These are phyloP conservation scores for Andrena trimmerana DNA, from an alignment of 2,888 invertebrate genomes.

Conservation along the genomic window DNA sequence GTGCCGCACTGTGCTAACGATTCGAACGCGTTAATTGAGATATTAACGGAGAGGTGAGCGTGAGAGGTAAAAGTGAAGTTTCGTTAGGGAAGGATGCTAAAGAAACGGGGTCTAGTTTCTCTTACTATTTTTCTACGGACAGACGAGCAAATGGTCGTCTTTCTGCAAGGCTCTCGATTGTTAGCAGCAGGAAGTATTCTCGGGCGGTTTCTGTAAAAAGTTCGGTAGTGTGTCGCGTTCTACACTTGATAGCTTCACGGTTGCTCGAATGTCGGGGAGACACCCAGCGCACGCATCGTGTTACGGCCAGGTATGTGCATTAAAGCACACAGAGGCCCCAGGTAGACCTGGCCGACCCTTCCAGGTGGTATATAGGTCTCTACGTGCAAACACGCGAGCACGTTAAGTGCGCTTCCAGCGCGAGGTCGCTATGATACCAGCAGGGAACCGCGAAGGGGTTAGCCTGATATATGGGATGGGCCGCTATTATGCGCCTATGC, in stretches of 20 bases:
- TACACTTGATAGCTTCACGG: constrained; percentile 3
- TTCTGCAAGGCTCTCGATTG: too few species aligned
- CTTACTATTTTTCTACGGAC: too few species aligned
- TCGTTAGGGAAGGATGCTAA: too few species aligned
- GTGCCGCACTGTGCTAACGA: too few species aligned
- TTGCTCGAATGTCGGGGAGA: constrained; percentile 2
- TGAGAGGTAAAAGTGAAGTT: too few species aligned
- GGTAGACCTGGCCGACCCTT: constrained; percentile 40
- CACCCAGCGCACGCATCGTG: constrained; percentile 29
- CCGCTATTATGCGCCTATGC: constrained; percentile 74
- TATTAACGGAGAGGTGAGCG: neutral
- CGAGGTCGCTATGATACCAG: constrained; percentile 54
- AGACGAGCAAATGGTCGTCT: too few species aligned
- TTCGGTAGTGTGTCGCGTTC: neutral
- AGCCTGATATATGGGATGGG: constrained; percentile 74
- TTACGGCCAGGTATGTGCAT: constrained; percentile 58
- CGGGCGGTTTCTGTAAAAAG: neutral
- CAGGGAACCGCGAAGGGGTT: constrained; percentile 49
- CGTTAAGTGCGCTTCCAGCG: constrained; percentile 58
- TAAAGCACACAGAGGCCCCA: constrained; percentile 39
- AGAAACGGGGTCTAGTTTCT: too few species aligned
- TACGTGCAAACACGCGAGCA: constrained; percentile 59
- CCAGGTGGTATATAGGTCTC: constrained; percentile 55
- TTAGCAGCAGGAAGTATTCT: too few species aligned
- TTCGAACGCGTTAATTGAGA: neutral